Base-by-base conservation (phyloP, 1,140 invertebrate species). In the Polypedilum pembai region DNA sequence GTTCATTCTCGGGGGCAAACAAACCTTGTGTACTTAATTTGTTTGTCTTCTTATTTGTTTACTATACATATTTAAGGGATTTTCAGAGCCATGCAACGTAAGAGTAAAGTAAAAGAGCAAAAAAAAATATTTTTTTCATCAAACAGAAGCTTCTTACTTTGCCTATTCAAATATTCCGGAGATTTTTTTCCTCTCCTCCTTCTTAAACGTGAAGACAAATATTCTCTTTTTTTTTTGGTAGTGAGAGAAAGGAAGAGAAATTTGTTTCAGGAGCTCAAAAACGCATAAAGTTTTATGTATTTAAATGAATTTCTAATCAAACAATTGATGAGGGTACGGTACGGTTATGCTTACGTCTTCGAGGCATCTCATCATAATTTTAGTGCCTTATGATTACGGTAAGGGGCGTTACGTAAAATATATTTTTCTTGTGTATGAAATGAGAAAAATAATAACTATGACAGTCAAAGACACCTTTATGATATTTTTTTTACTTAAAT, bases 251-350 rank as follows among this genome's bases (percentile, higher is more conserved):
- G 24, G 24, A 56, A 56, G n/a, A 56, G 15, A 56, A 45, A 45
- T 56, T 56, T 56, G 45, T 56, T 56, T 56, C 45, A 69, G 65
- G 65, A 69, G 65, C 65, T 69, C 65, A 20, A 69, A 69, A 69
- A 69, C 17, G 20, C 20, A 69, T 69, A 69, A 69, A 69, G 3
- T 69, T 69, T 69, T 69, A 69, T 69, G 65, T 69, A 69, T 69
- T 69, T 69, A 69, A 69, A 69, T 69, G 65, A 69, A 69, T 69
- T 69, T 69, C 65, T 69, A 69, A 69, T 69, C 65, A 69, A 69
- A 69, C 17, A 69, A 69, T 69, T 69, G 65, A 69, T 69, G 65
- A 69, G 65, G 65, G 65, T 69, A 56, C 45, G 12, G 41, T 10
- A 45, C 18, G 63, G n/a, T 66, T 12, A 66, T 66, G 18, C 63